Conservation (phyloP, 2,888 invertebrate genomes). For the Scaptomyza cyrtandrae region DNA sequence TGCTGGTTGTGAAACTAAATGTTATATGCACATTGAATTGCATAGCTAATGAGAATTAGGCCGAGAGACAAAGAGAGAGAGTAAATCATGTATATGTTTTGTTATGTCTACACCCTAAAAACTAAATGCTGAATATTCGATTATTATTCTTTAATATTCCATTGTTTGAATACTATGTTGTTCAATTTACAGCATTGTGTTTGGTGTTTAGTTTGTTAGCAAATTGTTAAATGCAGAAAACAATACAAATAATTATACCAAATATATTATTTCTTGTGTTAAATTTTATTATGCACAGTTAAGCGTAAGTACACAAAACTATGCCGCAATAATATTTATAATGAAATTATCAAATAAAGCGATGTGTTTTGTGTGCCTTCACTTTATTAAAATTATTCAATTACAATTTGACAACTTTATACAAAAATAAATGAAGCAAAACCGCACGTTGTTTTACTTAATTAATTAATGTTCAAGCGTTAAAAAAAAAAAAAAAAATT, state of each 20-base stretch:
- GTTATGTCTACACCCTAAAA: not conserved
- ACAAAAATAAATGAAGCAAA: conserved; percentile 4
- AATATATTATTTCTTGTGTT: not conserved
- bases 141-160: conserved; percentile 5
- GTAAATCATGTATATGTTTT: not conserved
- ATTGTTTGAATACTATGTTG: not conserved
- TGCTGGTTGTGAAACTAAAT: conserved; percentile 45
- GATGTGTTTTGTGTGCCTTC: not conserved
- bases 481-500: not conserved
- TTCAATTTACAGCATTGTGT: conserved; percentile 21
- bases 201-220: not conserved
- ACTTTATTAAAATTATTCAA: conserved; percentile 15
- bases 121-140: conserved; percentile 22
- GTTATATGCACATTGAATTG: conserved; percentile 43
- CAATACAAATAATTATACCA: not conserved
- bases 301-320: conserved; percentile 2
- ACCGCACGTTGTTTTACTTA: not conserved
- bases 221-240: conserved; percentile 14
- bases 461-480: conserved; percentile 32
- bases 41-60: conserved; percentile 40
- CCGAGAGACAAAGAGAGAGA: not conserved
- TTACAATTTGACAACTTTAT: conserved; percentile 16
- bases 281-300: conserved; percentile 5
- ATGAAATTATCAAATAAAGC: not conserved
- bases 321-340: not conserved